phyloP scores from a whole-genome alignment of 2,797 vertebrate species.

The Acanthornis magna region DNA sequence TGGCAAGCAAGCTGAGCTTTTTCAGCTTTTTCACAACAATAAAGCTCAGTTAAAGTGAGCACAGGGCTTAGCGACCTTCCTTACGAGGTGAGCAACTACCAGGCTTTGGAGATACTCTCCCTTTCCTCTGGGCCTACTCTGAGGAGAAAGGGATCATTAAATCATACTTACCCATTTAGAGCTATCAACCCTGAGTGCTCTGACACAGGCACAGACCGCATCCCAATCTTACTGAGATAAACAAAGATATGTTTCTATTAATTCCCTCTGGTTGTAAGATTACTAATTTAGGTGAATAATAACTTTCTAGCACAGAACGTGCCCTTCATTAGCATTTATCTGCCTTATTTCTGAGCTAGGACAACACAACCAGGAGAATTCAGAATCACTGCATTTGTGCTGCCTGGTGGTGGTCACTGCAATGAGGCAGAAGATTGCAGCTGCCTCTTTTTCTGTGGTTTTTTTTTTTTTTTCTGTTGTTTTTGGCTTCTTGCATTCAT shows the following conservation, averaged over 20 bases:
- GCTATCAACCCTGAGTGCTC: neutral
- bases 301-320: neutral
- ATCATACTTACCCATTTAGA: neutral
- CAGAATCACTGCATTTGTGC: neutral
- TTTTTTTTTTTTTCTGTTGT: neutral
- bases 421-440: neutral
- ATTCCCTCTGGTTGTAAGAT: neutral
- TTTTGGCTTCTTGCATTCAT: neutral
- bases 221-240: neutral
- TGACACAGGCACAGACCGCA: neutral
- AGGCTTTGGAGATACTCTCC: neutral
- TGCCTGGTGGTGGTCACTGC: neutral
- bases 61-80: neutral
- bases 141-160: neutral
- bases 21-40: neutral
- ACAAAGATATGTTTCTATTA: neutral
- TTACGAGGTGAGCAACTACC: neutral
- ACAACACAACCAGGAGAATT: neutral
- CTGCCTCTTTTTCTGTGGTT: neutral
- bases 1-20: neutral
- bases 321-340: neutral
- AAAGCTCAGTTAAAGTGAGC: neutral
- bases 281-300: neutral
- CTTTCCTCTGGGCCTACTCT: neutral
- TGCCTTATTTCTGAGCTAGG: neutral